Evolutionary conservation across 2,888 invertebrate genomes (phyloP).

Genomic region (Eilema griseolum): DNA sequence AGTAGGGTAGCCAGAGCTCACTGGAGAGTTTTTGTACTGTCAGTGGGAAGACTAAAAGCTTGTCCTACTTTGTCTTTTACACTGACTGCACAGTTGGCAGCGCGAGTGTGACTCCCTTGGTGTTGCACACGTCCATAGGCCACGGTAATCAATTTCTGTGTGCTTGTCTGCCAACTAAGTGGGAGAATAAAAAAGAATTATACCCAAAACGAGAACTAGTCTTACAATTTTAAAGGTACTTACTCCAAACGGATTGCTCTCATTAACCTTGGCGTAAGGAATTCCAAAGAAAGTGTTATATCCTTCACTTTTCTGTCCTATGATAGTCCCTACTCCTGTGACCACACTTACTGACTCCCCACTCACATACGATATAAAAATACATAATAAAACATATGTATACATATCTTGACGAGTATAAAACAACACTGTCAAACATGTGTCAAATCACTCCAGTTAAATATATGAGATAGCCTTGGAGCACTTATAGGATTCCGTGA

Average conservation of each 20-base stretch:
- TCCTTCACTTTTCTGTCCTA: conserved; percentile 59
- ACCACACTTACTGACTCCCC: conserved; percentile 41
- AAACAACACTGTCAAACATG: neutral
- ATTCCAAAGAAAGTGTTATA: conserved; percentile 71
- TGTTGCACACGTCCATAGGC: too few relatives aligned
- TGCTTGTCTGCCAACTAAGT: too few relatives aligned
- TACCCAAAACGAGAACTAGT: too few relatives aligned
- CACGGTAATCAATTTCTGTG: too few relatives aligned
- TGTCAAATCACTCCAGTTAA: neutral
- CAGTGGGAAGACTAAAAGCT: too few relatives aligned
- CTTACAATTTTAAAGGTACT: neutral
- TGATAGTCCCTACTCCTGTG: conserved; percentile 56
- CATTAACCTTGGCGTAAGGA: conserved; percentile 69
- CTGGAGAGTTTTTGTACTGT: too few relatives aligned
- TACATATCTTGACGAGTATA: conserved; percentile 10
- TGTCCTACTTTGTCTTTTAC: too few relatives aligned
- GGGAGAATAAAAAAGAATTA: too few relatives aligned
- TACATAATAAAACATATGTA: conserved; percentile 5
- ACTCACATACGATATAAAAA: neutral
- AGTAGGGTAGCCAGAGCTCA: too few relatives aligned
- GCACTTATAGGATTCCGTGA: neutral
- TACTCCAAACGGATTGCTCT: conserved; percentile 66
- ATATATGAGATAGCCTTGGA: neutral
- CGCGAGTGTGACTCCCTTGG: too few relatives aligned
- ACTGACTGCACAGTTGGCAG: too few relatives aligned